Conservation (phyloP, 2,888 invertebrate species). For the Drosophila yooni region DNA sequence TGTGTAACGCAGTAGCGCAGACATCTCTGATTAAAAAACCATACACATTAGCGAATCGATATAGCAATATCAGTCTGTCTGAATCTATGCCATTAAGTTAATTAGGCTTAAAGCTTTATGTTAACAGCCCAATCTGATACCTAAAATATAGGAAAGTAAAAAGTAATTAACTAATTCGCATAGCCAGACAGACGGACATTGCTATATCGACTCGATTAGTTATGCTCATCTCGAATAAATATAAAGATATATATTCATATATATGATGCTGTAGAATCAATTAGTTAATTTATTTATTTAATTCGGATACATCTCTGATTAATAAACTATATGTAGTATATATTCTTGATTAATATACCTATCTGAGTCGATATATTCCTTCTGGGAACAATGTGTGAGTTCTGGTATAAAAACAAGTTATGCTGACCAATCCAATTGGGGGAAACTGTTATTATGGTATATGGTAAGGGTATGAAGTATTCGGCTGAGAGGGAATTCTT, state of each 20-base stretch:
- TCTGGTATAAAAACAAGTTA: background rate
- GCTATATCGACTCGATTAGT: background rate
- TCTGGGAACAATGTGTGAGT: background rate
- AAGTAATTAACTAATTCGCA: background rate
- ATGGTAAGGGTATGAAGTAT: too few relatives aligned
- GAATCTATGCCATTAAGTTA: background rate
- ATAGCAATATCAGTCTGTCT: background rate
- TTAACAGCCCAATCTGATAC: too few relatives aligned
- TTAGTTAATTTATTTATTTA: too few relatives aligned
- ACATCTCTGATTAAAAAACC: background rate
- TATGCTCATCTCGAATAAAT: background rate
- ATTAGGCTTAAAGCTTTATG: background rate
- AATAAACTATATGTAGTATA: background rate
- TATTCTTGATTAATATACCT: background rate
- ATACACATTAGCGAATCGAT: background rate
- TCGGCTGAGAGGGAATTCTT: background rate
- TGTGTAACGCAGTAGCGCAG: background rate
- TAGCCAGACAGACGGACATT: background rate
- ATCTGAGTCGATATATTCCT: background rate
- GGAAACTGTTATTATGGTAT: background rate
- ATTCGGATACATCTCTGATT: background rate
- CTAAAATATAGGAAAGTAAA: background rate
- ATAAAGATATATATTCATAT: background rate
- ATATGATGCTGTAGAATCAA: background rate
- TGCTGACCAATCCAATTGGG: background rate